Evolutionary conservation across 2,113 vertebrate species (phyloP).

Genomic region (zebrafish (Danio rerio)): GRCz12tu NC_133188.1:30354001-30354500

Average conservation of each 20-base stretch:
- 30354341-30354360: no score
- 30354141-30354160: background rate
- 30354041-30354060: conserved; percentile 25
- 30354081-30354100: background rate
- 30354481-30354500: no score
- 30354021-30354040: conserved; percentile 15
- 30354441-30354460: no score
- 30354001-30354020: background rate
- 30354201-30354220: background rate
- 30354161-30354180: background rate
- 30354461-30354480: no score
- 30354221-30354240: background rate
- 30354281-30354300: no score
- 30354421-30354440: no score
- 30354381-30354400: no score
- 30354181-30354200: background rate
- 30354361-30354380: no score
- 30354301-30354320: background rate
- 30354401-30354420: no score
- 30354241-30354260: background rate
- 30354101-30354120: conserved; percentile 23
- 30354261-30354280: no score
- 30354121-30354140: conserved; percentile 2
- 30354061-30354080: conserved; percentile 16
- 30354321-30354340: background rate